A percentile compares a stretch with the other conserved stretches of the same genome.
Evolutionary conservation across 2,797 vertebrate species (phyloP).

Genomic region (Enteromius mattozi): DNA sequence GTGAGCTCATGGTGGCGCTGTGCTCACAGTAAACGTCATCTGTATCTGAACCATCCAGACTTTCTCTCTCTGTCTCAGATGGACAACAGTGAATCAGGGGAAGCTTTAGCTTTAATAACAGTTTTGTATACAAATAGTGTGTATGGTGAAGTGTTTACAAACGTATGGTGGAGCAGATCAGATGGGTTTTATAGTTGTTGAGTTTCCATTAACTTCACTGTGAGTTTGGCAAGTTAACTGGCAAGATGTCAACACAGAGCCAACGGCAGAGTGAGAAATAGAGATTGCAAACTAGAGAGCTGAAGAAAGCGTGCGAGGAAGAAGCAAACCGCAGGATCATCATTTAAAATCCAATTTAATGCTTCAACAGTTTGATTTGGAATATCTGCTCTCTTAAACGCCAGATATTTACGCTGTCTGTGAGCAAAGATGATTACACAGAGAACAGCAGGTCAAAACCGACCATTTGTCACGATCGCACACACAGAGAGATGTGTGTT

Average conservation of each 20-base stretch:
- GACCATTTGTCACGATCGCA: not conserved
- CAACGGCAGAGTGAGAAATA: not conserved
- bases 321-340: not conserved
- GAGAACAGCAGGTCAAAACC: not conserved
- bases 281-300: constrained; percentile 10
- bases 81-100: not conserved
- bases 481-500: not conserved
- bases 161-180: not conserved
- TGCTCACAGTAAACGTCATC: constrained; percentile 22
- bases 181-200: constrained; percentile 3
- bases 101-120: not conserved
- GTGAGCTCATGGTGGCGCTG: constrained; percentile 63
- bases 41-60: not conserved
- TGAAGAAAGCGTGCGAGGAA: not conserved
- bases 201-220: not conserved
- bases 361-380: constrained; percentile 21
- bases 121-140: not conserved
- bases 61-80: not conserved
- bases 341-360: constrained; percentile 40
- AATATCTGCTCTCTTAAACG: not conserved
- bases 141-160: not conserved
- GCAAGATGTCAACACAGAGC: constrained; percentile 7
- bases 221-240: not conserved
- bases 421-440: not conserved
- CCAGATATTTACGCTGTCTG: not conserved